phyloP scores from a whole-genome alignment of 2,797 vertebrate species.

The Clarias pachynema region DNA sequence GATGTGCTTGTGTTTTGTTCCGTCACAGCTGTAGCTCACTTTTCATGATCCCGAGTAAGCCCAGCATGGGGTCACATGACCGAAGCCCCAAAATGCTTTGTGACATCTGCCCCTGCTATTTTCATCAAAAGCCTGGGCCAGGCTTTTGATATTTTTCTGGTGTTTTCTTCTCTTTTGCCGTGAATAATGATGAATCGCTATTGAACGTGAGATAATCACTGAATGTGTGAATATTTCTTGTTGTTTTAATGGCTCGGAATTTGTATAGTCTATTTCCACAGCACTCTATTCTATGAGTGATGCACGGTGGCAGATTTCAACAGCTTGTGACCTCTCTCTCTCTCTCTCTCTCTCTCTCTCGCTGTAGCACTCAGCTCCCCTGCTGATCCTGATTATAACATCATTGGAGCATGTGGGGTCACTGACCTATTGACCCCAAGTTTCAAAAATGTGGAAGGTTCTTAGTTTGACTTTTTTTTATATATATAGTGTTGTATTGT shows the following conservation, averaged over 20 bases:
- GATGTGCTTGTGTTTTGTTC: slow-evolving; percentile 77
- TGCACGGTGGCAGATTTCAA: slow-evolving; percentile 32
- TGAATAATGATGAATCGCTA: slow-evolving; percentile 47
- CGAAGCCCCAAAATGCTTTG: slow-evolving; percentile 76
- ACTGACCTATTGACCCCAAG: slow-evolving; percentile 51
- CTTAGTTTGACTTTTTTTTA: background rate
- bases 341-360: slow-evolving; percentile 1
- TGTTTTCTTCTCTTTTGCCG: slow-evolving; percentile 36
- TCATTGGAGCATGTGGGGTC: slow-evolving; percentile 55
- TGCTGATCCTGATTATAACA: slow-evolving; percentile 45
- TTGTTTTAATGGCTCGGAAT: slow-evolving; percentile 48
- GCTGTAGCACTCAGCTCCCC: background rate
- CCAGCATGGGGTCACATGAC: slow-evolving; percentile 71
- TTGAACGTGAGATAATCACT: slow-evolving; percentile 32
- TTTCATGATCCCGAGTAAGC: slow-evolving; percentile 73
- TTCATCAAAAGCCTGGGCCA: slow-evolving; percentile 53
- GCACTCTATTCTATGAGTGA: slow-evolving; percentile 19
- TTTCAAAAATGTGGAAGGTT: slow-evolving; percentile 10
- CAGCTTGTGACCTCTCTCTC: slow-evolving; percentile 5
- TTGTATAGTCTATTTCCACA: slow-evolving; percentile 43
- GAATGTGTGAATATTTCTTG: slow-evolving; percentile 21
- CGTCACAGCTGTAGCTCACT: slow-evolving; percentile 80
- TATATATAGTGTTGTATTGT: background rate
- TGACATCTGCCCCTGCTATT: slow-evolving; percentile 81
- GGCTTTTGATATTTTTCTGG: slow-evolving; percentile 49